phyloP scores from a whole-genome alignment of 2,888 invertebrate genomes.

The Drosophila kanekoi region DNA sequence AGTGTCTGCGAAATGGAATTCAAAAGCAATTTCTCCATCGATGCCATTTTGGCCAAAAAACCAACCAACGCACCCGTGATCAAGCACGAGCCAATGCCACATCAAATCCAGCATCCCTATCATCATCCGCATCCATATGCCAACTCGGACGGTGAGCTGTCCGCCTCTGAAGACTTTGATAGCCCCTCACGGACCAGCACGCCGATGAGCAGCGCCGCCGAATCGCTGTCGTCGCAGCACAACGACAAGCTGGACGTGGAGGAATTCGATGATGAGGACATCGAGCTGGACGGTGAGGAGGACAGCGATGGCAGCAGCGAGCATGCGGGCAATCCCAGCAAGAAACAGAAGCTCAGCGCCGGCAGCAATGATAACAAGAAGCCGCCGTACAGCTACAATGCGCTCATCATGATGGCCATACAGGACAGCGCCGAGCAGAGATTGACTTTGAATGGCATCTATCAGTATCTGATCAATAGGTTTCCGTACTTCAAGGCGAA shows the following conservation, averaged over 20 bases:
- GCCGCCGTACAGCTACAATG: slow-evolving; percentile 99
- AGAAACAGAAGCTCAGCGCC: slow-evolving; percentile 59
- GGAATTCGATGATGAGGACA: slow-evolving; percentile 66
- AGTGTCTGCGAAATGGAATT: slow-evolving; percentile 83
- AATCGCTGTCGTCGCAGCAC: slow-evolving; percentile 74
- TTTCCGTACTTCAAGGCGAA: slow-evolving; percentile 99
- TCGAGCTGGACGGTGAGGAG: slow-evolving; percentile 67
- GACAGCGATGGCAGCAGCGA: slow-evolving; percentile 66
- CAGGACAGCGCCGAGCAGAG: slow-evolving; percentile 96
- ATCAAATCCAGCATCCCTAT: slow-evolving; percentile 11
- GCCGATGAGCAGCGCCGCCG: slow-evolving; percentile 83
- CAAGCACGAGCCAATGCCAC: slow-evolving; percentile 40
- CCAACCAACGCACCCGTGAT: slow-evolving; percentile 49
- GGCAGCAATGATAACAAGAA: slow-evolving; percentile 89
- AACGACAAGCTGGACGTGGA: slow-evolving; percentile 59
- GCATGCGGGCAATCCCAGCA: slow-evolving; percentile 58
- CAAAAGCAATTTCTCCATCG: slow-evolving; percentile 93
- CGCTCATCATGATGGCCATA: slow-evolving; percentile 99
- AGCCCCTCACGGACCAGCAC: slow-evolving; percentile 83
- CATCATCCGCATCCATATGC: slow-evolving; percentile 57
- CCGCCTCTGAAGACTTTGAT: slow-evolving; percentile 82
- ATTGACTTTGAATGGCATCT: slow-evolving; percentile 97
- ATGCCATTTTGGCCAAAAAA: slow-evolving; percentile 90
- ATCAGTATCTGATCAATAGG: slow-evolving; percentile 98
- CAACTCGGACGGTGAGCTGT: slow-evolving; percentile 79